Percentiles rank a stretch among this genome's conserved stretches.
phyloP scores from a whole-genome alignment of 2,797 vertebrate genomes.

The Molossus molossus region DNA sequence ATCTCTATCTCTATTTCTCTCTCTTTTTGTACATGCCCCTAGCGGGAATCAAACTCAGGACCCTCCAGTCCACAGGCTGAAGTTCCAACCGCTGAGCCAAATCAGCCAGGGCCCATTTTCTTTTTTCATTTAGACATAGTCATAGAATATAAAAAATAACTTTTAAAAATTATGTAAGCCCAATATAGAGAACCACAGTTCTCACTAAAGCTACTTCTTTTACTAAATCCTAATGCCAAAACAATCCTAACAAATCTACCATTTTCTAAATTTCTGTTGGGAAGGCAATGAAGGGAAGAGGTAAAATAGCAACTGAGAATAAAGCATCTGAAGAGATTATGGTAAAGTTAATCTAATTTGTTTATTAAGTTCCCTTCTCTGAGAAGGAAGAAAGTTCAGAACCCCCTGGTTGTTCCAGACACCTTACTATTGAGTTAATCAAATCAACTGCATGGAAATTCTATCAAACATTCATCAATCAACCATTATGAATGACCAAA shows the following conservation, averaged over 20 bases:
- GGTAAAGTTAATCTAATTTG: conserved; percentile 70
- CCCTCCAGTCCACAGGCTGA: too few species aligned
- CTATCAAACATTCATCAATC: conserved; percentile 72
- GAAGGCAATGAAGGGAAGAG: conserved; percentile 58
- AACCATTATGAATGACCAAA: conserved; percentile 75
- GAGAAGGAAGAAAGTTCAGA: conserved; percentile 69
- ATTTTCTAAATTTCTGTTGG: conserved; percentile 61
- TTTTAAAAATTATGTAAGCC: conserved; percentile 24
- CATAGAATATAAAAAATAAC: conserved; percentile 35
- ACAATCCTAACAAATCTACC: conserved; percentile 59
- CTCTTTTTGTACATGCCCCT: too few species aligned
- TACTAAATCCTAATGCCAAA: conserved; percentile 53
- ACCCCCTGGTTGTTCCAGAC: conserved; percentile 6
- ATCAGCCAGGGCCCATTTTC: not conserved
- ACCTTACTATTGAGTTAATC: conserved; percentile 70
- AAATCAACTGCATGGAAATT: conserved; percentile 58
- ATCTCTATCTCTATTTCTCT: too few species aligned
- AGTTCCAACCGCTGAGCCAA: too few species aligned
- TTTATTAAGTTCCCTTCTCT: conserved; percentile 55
- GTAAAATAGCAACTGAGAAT: conserved; percentile 65
- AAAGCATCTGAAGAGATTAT: conserved; percentile 63
- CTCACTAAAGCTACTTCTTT: conserved; percentile 1
- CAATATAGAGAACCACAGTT: not conserved
- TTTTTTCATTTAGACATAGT: conserved; percentile 51
- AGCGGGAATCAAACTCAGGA: too few species aligned